Conservation (phyloP, 2,888 invertebrate genomes). For the Acanthosoma haemorrhoidale region DNA sequence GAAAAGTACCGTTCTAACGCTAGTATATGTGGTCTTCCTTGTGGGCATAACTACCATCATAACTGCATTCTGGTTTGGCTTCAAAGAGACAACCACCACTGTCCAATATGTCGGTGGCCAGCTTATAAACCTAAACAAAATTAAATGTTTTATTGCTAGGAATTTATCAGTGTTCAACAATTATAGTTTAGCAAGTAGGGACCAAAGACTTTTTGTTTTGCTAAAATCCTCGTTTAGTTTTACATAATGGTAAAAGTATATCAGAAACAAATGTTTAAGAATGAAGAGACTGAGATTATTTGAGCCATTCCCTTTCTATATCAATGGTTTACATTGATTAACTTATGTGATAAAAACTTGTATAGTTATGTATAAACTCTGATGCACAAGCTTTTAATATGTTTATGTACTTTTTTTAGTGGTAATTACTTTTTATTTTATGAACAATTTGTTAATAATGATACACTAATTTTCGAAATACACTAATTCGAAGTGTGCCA, state of each 20-base stretch:
- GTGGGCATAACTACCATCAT: slow-evolving; percentile 52
- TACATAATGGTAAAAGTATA: background rate
- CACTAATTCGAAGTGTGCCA: too few species aligned
- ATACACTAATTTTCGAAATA: slow-evolving; percentile 9
- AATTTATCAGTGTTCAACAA: background rate
- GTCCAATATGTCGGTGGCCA: slow-evolving; percentile 54
- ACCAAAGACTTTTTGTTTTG: slow-evolving; percentile 10
- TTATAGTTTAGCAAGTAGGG: slow-evolving; percentile 16
- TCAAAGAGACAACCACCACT: slow-evolving; percentile 50
- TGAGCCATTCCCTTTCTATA: slow-evolving; percentile 3
- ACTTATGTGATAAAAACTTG: slow-evolving; percentile 17
- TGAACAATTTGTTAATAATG: background rate
- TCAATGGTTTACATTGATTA: background rate
- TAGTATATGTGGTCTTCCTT: slow-evolving; percentile 50
- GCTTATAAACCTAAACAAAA: slow-evolving; percentile 45
- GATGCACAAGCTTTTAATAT: background rate
- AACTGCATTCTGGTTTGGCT: slow-evolving; percentile 52
- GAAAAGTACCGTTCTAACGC: slow-evolving; percentile 47
- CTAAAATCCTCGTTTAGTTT: background rate
- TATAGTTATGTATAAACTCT: slow-evolving; percentile 9
- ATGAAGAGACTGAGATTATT: background rate
- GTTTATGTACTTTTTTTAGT: background rate
- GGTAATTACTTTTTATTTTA: background rate
- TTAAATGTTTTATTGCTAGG: background rate
- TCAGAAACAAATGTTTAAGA: background rate